Percentiles rank a stretch among this genome's conserved stretches.
phyloP scores from a whole-genome alignment of 2,888 invertebrate genomes.

The Drosophila merina region DNA sequence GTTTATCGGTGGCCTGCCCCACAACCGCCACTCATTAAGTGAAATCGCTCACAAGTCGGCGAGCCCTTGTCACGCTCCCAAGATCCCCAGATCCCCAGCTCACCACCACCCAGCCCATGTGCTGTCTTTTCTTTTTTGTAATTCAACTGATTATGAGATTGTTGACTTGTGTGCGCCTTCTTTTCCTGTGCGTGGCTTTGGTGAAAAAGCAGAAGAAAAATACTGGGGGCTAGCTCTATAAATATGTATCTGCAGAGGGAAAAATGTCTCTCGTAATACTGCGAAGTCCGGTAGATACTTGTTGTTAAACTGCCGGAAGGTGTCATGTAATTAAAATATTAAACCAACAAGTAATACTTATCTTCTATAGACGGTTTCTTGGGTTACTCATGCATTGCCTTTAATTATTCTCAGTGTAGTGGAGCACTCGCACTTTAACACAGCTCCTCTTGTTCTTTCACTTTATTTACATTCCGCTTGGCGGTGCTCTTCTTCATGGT shows the following conservation, averaged over 20 bases:
- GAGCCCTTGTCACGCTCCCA: slow-evolving; percentile 7
- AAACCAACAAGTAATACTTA: no score
- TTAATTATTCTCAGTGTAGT: not conserved
- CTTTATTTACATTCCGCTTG: slow-evolving; percentile 76
- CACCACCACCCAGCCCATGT: slow-evolving; percentile 1
- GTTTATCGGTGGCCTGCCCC: slow-evolving; percentile 45
- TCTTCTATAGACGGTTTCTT: no score
- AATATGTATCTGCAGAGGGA: slow-evolving; percentile 16
- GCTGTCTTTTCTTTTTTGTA: slow-evolving; percentile 51
- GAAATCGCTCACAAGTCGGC: slow-evolving; percentile 50
- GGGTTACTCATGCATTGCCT: no score
- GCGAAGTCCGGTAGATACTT: no score
- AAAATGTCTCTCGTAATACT: not conserved
- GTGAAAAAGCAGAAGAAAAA: slow-evolving; percentile 12
- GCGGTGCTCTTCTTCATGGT: slow-evolving; percentile 79
- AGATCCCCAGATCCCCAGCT: not conserved
- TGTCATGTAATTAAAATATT: no score
- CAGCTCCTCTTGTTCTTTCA: slow-evolving; percentile 61
- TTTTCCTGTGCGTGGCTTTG: slow-evolving; percentile 12
- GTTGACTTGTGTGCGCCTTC: slow-evolving; percentile 69
- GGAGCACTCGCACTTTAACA: slow-evolving; percentile 48
- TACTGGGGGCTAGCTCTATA: slow-evolving; percentile 25
- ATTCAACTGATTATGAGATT: slow-evolving; percentile 78
- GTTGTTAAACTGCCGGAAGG: no score
- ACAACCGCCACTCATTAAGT: slow-evolving; percentile 51